phyloP scores from a whole-genome alignment of 2,797 vertebrate species.

The Iguana delicatissima region DNA sequence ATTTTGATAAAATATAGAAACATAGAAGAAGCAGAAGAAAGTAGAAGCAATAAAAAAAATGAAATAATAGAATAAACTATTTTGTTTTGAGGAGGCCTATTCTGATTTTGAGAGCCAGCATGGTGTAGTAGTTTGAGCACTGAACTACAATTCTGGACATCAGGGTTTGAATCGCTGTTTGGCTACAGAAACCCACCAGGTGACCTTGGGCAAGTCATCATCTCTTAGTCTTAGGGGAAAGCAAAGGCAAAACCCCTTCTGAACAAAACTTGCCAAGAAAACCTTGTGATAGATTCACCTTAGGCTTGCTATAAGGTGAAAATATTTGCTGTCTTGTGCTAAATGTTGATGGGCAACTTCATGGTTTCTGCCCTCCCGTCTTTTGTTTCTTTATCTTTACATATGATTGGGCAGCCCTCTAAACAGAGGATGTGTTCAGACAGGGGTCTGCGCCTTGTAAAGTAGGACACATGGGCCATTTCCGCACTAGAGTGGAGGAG shows the following conservation, averaged over 20 bases:
- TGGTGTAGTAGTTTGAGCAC: too few species aligned
- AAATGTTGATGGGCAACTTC: not conserved
- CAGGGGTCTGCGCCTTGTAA: not conserved
- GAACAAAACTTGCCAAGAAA: too few species aligned
- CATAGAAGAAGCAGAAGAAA: not conserved
- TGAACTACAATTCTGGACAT: too few species aligned
- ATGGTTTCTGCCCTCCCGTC: not conserved
- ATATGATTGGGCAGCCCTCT: not conserved
- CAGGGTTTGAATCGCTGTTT: too few species aligned
- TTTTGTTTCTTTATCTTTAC: not conserved
- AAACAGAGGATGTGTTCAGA: not conserved
- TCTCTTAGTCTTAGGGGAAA: too few species aligned
- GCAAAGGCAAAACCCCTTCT: too few species aligned
- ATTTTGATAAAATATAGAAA: not conserved
- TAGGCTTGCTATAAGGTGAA: too few species aligned
- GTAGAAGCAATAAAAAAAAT: not conserved
- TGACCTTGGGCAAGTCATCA: too few species aligned
- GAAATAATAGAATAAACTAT: not conserved
- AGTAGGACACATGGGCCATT: not conserved
- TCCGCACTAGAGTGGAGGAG: too few species aligned
- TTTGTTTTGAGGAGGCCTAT: not conserved
- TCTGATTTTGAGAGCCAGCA: not conserved
- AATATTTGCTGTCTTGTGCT: not conserved
- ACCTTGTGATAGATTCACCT: too few species aligned
- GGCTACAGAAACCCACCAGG: too few species aligned